A percentile compares a stretch with the other conserved stretches of the same genome.
These are phyloP conservation scores for Coboldia fuscipes DNA, from an alignment of 1,140 invertebrate species.

Conservation along the genomic window DNA sequence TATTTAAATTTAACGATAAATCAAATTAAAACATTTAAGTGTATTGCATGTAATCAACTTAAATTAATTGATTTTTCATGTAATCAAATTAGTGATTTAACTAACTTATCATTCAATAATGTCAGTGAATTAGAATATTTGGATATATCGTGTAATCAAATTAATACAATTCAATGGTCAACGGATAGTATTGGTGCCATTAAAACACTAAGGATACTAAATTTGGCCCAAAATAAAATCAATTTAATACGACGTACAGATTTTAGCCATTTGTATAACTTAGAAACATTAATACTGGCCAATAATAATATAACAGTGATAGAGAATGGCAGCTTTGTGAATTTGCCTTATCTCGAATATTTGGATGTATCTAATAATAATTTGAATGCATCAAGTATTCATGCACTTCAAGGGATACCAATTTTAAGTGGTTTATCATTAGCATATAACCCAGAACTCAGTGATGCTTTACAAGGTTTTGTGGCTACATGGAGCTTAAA, in stretches of 20 bases:
- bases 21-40: slow-evolving; percentile 21
- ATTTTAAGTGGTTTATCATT: slow-evolving; percentile 55
- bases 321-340: slow-evolving; percentile 27
- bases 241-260: slow-evolving; percentile 16
- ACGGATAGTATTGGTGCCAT: too few relatives aligned
- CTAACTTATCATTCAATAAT: slow-evolving; percentile 12
- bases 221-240: not conserved
- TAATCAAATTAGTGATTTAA: slow-evolving; percentile 23
- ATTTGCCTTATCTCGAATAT: slow-evolving; percentile 49
- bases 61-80: slow-evolving; percentile 24
- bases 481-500: slow-evolving; percentile 24
- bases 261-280: slow-evolving; percentile 13
- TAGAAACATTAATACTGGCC: slow-evolving; percentile 28
- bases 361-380: slow-evolving; percentile 62
- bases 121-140: slow-evolving; percentile 25
- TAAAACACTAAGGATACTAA: not conserved
- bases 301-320: slow-evolving; percentile 28
- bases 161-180: slow-evolving; percentile 14
- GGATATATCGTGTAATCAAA: slow-evolving; percentile 32
- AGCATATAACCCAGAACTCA: slow-evolving; percentile 42
- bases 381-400: slow-evolving; percentile 41
- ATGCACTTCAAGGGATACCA: slow-evolving; percentile 47
- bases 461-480: slow-evolving; percentile 19
- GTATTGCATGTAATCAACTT: slow-evolving; percentile 22
- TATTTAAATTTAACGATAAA: slow-evolving; percentile 20